Evolutionary conservation across 2,888 invertebrate species (phyloP), one percentile per base, ranked within the genome.

Genomic region (Cinara cedri): DNA sequence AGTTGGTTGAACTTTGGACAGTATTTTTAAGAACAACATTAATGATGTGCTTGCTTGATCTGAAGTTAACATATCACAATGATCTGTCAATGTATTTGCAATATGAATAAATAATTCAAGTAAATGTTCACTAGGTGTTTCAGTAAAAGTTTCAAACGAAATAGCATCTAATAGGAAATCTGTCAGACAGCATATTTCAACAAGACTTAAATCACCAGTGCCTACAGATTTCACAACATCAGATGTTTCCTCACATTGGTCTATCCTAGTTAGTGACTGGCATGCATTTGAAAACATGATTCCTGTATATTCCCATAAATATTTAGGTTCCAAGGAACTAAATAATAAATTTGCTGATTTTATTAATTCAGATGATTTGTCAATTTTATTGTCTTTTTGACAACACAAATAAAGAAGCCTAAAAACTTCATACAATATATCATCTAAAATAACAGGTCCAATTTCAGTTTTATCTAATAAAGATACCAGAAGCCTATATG

Each of bases 381-480:
- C 68, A 51, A 78, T 68, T 49, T 82, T 82, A 3, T 81, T 81
- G 62, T 82, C 82, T 75, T 81, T 82, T 26, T 83, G 81, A 74
- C 82, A 84, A 80, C 83, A 83, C 21, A 84, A 81, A 81, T 84
- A 84, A 14, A 84, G 80, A 60, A 84, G 82, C 81, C 84, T 83
- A 85, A 95, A 92, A 75, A 95, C 91, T 84, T 94, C 92, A 83
- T 91, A 90, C 46, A 94, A 88, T 81, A 94, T 91, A 83, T 90
- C 90, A 84, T 94, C 93, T 82, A 94, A 86, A 81, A 94, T 92
- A 6, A 90, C 89, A 57, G 91, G 90, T 9, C 95, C 94, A 80
- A 96, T 93, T 85, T 95, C 95, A 13, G 92, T 91, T 85, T 95
- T 93, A 85, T 96, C 96, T 81, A 96, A 87, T 66, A 96, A 87